These are phyloP conservation scores for Euthynnus affinis DNA, from an alignment of 2,797 vertebrate genomes.

Conservation along the genomic window DNA sequence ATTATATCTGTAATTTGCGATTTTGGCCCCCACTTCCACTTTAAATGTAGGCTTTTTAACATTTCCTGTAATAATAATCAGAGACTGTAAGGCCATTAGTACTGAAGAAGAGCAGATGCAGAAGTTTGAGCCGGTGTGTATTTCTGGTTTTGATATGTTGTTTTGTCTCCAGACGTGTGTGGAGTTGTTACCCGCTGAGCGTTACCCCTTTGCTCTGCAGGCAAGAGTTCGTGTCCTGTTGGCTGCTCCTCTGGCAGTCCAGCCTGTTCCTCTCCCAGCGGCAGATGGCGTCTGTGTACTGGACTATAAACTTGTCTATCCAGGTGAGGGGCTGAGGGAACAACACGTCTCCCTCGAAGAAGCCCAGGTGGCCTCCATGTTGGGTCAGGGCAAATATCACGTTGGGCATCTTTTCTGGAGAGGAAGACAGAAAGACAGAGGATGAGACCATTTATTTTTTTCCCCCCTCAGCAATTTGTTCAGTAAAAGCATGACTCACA, in stretches of 20 bases:
- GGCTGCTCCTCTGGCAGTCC: constrained; percentile 80
- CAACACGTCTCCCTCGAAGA: constrained; percentile 95
- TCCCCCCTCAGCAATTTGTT: neutral
- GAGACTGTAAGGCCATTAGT: constrained; percentile 4
- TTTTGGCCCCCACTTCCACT: neutral
- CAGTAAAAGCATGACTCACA: neutral
- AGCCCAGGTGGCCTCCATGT: constrained; percentile 97
- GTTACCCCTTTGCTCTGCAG: constrained; percentile 43
- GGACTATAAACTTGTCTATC: constrained; percentile 98
- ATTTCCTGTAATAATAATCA: constrained; percentile 11
- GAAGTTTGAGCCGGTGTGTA: neutral
- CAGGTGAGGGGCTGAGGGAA: constrained; percentile 96
- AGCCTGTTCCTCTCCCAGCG: constrained; percentile 90
- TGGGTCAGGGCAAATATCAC: constrained; percentile 94
- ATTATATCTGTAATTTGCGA: neutral
- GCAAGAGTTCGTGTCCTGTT: constrained; percentile 5
- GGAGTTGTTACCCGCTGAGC: constrained; percentile 11
- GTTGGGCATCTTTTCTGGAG: constrained; percentile 92
- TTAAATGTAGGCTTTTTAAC: neutral
- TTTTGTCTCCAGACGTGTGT: neutral
- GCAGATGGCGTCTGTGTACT: constrained; percentile 93
- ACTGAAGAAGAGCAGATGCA: constrained; percentile 16
- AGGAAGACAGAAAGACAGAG: constrained; percentile 1
- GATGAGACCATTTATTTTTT: neutral
- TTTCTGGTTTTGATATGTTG: constrained; percentile 17